Percentiles rank a stretch among this genome's conserved stretches.
These are phyloP conservation scores for Prostheceraeus crozeri DNA, from an alignment of 2,888 invertebrate genomes.

Conservation along the genomic window DNA sequence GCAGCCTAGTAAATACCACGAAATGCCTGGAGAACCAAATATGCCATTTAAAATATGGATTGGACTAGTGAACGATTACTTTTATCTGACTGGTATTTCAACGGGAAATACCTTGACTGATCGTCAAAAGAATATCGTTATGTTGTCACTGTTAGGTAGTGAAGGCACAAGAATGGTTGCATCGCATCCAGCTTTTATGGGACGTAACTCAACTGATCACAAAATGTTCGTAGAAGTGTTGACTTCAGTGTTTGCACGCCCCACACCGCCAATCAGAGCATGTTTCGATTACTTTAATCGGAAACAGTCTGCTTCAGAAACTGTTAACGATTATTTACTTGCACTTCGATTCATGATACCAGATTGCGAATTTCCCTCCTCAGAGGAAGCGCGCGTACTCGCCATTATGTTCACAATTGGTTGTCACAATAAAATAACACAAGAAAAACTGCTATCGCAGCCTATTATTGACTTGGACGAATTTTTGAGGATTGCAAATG, in stretches of 20 bases:
- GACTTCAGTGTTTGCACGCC: background rate
- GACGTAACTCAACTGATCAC: background rate
- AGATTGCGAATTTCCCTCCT: conserved; percentile 3
- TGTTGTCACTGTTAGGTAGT: conserved; percentile 2
- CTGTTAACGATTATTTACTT: background rate
- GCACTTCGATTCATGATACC: conserved; percentile 1
- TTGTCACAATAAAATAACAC: conserved; percentile 1
- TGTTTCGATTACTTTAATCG: background rate
- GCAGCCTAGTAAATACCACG: too few species aligned
- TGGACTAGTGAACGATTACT: too few species aligned
- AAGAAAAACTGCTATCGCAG: conserved; percentile 1
- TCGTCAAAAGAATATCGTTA: background rate
- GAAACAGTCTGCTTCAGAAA: conserved; percentile 18
- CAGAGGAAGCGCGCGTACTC: background rate
- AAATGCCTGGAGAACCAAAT: too few species aligned
- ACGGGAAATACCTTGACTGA: too few species aligned
- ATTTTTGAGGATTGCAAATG: background rate
- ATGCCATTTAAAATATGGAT: too few species aligned
- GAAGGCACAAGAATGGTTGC: conserved; percentile 12
- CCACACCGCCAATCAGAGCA: background rate
- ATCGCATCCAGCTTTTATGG: background rate
- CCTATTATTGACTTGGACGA: background rate
- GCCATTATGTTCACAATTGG: conserved; percentile 4
- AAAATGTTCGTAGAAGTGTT: background rate
- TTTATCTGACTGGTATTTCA: too few species aligned